Evolutionary conservation across 2,888 invertebrate species (phyloP), one percentile per base, ranked within the genome.

Genomic region (Timandra comae): DNA sequence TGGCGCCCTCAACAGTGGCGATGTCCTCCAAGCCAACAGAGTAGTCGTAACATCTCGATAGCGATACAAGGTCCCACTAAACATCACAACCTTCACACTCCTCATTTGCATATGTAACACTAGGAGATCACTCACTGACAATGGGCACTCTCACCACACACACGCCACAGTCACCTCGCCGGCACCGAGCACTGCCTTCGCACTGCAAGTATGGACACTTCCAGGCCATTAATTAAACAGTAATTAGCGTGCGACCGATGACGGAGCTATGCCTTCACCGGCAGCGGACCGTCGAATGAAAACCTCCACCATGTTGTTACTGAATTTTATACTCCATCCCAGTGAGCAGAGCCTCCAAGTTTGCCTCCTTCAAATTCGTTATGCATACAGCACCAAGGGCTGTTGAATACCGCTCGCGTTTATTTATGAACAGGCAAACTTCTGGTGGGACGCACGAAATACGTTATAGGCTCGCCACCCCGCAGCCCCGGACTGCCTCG

Each of bases 371-470:
- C 85, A 84, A 85, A 86, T 86, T 86, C 86, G 86, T 86, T 86
- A 86, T 86, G 86, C 86, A 86, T 86, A 86, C 86, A 86, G 86
- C 86, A 86, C 86, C 85, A 85, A 86, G 86, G 86, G 86, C 86
- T 86, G 86, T 86, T 86, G 86, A 86, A 86, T 86, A 86, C 81
- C 78, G 86, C 82, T 85, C 85, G 82, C 86, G 85, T 85, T 86
- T 86, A 86, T 86, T 86, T 86, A 86, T 86, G 86, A 86, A 86
- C 84, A 81, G 84, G 85, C 85, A 84, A 86, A 84, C 79, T 85
- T 85, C 84, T 84, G 82, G 80, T 79, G 81, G 82, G 77, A 73
- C 79, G 76, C 64, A 72, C 75, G 75, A 72, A 73, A 76, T 69
- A 76, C 80, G 68, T 69, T 71, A 76, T 81, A 80, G 82, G 79